Base-by-base conservation (phyloP, 2,888 invertebrate species). In the Eristalis intricaria region DNA sequence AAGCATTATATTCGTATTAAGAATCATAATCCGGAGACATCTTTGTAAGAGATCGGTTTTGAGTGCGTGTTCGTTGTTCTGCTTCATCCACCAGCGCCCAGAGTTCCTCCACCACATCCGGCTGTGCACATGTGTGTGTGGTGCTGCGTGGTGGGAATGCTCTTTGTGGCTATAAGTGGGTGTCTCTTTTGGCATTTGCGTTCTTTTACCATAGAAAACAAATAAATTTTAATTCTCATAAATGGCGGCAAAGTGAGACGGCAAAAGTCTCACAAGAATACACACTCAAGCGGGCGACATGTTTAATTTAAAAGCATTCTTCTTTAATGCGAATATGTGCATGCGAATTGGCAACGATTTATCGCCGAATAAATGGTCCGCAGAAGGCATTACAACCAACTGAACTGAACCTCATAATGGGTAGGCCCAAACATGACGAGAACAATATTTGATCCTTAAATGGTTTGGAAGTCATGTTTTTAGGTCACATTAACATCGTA, bases 391-490 rank as follows among this genome's bases (percentile, higher is more conserved):
- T 77, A 64, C 64, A 61, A 74, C 61, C 61, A 58, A 8, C n/a
- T 38, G 56, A 69, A 38, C 76, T 58, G 38, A 69, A 69, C 61
- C 65, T 69, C 64, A 38, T 73, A 85, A 85, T 61, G 73, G 73
- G 29, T 32, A 38, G 69, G 56, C 38, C 65, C 81, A 56, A 64
- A 69, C 60, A 69, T 74, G 71, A 77, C 64, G 50, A 56, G 40
- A 60, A 70, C 81, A 85, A 81, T 85, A 64, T 82, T 71, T 85
- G 82, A 81, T 85, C 71, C 81, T 69, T 74, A 81, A 81, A 85
- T 81, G 68, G 73, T 58, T 40, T 82, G 69, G 81, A 81, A 71
- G 56, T 70, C 81, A 64, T 81, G 64, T 76, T 81, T 68, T 73
- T 69, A 64, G 73, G 69, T 69, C 69, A 60, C 69, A 81, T 82